These are phyloP conservation scores for Vannuccia rotundouncinata DNA, from an alignment of 2,888 invertebrate species.

Conservation along the genomic window DNA sequence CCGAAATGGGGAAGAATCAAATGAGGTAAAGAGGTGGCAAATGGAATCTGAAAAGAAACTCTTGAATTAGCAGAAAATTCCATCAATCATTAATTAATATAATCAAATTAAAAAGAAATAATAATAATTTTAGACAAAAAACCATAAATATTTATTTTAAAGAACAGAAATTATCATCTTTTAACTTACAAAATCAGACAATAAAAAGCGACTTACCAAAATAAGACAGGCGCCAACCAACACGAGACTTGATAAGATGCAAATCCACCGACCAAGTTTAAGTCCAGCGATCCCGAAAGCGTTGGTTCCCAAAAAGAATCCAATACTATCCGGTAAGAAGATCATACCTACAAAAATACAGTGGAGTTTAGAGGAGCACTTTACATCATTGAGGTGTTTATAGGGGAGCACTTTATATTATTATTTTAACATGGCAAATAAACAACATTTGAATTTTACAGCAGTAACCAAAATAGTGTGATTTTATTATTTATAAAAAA, in stretches of 20 bases:
- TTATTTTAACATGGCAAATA: too few relatives aligned
- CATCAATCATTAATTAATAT: neutral
- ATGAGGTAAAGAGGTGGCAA: constrained; percentile 62
- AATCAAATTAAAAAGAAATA: neutral
- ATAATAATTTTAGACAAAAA: neutral
- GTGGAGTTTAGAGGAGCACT: too few relatives aligned
- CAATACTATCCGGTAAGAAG: constrained; percentile 76
- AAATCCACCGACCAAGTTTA: constrained; percentile 60
- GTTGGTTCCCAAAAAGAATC: constrained; percentile 74
- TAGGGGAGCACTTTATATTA: too few relatives aligned
- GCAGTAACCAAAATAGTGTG: too few relatives aligned
- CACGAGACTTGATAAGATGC: constrained; percentile 27
- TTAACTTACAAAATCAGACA: neutral
- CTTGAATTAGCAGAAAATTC: too few relatives aligned
- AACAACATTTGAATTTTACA: too few relatives aligned
- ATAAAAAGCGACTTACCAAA: constrained; percentile 17
- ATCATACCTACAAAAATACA: constrained; percentile 63
- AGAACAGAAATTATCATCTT: neutral
- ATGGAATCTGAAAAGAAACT: constrained; percentile 60
- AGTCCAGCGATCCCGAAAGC: constrained; percentile 67
- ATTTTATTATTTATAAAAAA: too few relatives aligned
- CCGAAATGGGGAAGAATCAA: constrained; percentile 71
- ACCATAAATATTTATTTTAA: neutral
- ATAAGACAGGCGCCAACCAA: constrained; percentile 33
- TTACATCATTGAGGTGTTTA: too few relatives aligned